Base-by-base conservation (phyloP, 2,113 vertebrate species). In the Herpailurus yagouaroundi region DNA sequence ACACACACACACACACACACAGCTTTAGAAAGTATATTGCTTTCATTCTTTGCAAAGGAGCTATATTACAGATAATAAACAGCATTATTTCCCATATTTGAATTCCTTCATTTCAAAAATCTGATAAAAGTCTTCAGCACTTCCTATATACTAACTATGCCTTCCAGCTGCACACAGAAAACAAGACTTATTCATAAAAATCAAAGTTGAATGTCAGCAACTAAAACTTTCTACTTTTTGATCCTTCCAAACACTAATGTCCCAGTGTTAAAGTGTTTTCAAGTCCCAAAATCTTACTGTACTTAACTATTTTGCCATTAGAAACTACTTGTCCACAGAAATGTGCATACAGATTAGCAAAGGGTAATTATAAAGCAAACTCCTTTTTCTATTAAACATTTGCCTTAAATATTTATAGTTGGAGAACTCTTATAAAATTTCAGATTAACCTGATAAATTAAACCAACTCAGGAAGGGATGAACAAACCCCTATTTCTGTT, bases 391-490 rank as follows among this genome's bases (percentile, higher is more conserved):
- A 88, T 91, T 55, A 93, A 74, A 80, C 74, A 88, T 92, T 81
- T 93, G 48, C 36, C 84, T 60, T 94, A 96, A 95, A 88, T 85
- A 93, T 94, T 81, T 68, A 89, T 29, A 95, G 90, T 41, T 91
- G 86, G 48, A 87, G 31, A 90, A 95, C 91, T 86, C 73, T 89
- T 87, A 68, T 80, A 91, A 91, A 92, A 94, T 89, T 33, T 97
- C 87, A 96, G 90, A 96, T 41, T 83, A 89, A 92, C 79, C 80
- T 93, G 91, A 95, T 89, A 97, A 95, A 98, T 91, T 2, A 96
- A 96, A 97, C 92, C 57, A 87, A 41, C 45, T 95, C 92, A 97
- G 88, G 96, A 76, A 93, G 94, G 97, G 90, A 97, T 98, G 97
- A 98, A 98, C 97, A 96, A 89, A 98, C 69, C 68, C 41, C 33